A percentile compares a stretch with the other conserved stretches of the same genome.
phyloP scores from a whole-genome alignment of 2,888 invertebrate genomes.

The Conops quadrifasciatus region DNA sequence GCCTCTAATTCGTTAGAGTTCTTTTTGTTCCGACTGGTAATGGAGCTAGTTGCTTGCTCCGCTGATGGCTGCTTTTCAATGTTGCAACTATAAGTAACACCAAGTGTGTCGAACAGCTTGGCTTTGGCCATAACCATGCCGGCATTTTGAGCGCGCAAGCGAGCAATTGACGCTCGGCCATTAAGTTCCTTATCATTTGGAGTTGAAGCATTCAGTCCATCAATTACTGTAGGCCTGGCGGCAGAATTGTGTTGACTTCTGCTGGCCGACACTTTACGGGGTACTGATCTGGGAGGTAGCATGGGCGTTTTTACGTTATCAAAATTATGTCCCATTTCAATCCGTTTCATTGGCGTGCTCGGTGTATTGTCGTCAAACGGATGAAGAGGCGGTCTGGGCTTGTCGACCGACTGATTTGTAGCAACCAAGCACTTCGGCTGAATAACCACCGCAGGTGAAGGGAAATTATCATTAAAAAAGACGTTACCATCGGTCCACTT shows the following conservation, averaged over 20 bases:
- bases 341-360: constrained; percentile 26
- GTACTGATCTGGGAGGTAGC: constrained; percentile 50
- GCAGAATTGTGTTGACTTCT: constrained; percentile 39
- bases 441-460: neutral
- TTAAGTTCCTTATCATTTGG: constrained; percentile 59
- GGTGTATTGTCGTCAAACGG: constrained; percentile 15
- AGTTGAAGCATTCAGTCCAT: constrained; percentile 35
- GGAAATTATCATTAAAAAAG: constrained; percentile 54
- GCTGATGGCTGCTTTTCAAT: constrained; percentile 28
- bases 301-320: constrained; percentile 48
- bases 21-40: neutral
- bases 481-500: constrained; percentile 64
- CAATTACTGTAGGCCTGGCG: constrained; percentile 24
- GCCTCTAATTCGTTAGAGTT: neutral
- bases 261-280: constrained; percentile 46
- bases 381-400: neutral
- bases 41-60: neutral
- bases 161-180: constrained; percentile 77
- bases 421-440: constrained; percentile 2
- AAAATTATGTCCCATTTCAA: neutral
- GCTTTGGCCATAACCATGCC: constrained; percentile 84
- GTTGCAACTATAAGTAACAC: constrained; percentile 25
- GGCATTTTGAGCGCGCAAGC: constrained; percentile 77
- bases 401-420: neutral
- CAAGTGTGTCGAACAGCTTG: constrained; percentile 73